These are phyloP conservation scores for Neodiprion virginianus DNA, from an alignment of 1,140 invertebrate species.

Conservation along the genomic window DNA sequence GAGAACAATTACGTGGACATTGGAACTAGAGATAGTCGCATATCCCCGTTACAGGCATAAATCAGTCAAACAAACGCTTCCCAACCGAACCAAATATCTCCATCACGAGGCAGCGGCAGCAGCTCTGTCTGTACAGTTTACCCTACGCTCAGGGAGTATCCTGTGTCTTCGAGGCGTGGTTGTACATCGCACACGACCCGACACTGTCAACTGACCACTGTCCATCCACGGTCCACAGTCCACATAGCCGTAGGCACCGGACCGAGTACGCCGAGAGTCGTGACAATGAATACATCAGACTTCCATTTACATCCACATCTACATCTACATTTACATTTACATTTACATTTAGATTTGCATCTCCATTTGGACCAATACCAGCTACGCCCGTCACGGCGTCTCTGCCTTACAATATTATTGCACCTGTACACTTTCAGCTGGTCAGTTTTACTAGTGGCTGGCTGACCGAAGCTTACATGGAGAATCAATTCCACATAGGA, in stretches of 20 bases:
- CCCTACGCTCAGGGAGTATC: conserved; percentile 1
- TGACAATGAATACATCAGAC: conserved; percentile 3
- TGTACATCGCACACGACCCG: not conserved
- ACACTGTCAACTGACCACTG: conserved; percentile 4
- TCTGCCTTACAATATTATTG: too few species aligned
- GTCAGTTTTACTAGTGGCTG: too few species aligned
- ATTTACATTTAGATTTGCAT: conserved; percentile 8
- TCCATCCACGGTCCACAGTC: conserved; percentile 1
- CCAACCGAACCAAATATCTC: too few species aligned
- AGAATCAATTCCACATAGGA: too few species aligned
- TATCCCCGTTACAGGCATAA: too few species aligned
- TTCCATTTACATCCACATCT: conserved; percentile 4
- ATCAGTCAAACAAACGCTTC: too few species aligned
- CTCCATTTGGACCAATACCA: not conserved
- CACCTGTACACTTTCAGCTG: too few species aligned
- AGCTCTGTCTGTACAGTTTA: not conserved
- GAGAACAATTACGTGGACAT: too few species aligned
- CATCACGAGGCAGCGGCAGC: too few species aligned
- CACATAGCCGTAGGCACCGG: not conserved
- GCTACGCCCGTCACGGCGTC: too few species aligned
- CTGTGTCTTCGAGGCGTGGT: not conserved
- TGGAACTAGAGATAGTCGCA: too few species aligned
- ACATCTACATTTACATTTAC: not conserved
- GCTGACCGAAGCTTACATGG: too few species aligned
- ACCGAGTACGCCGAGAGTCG: not conserved